phyloP scores from a whole-genome alignment of 2,888 invertebrate genomes.

The Crossocerus cetratus region DNA sequence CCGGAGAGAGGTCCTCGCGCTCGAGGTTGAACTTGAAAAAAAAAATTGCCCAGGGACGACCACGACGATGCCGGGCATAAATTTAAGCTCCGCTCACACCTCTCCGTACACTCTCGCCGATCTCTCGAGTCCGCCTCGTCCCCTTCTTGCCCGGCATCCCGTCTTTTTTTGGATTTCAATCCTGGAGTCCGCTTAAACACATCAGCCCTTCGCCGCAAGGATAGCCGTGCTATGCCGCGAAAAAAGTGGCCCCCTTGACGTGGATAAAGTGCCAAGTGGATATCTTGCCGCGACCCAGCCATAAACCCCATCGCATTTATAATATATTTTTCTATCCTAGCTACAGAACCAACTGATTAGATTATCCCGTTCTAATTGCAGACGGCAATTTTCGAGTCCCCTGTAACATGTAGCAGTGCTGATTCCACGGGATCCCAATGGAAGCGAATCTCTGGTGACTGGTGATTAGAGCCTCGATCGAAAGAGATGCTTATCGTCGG shows the following conservation, averaged over 20 bases:
- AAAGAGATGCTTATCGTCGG: conserved; percentile 32
- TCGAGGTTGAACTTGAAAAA: conserved; percentile 63
- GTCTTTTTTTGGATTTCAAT: conserved; percentile 54
- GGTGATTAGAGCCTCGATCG: conserved; percentile 43
- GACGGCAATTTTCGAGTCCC: no score
- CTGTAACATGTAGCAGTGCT: no score
- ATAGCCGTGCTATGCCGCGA: conserved; percentile 12
- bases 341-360: no score
- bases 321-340: no score
- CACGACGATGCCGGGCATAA: conserved; percentile 68
- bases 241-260: conserved; percentile 8
- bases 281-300: neutral
- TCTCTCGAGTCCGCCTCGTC: conserved; percentile 36
- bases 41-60: conserved; percentile 67
- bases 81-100: conserved; percentile 63
- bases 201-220: conserved; percentile 32
- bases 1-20: conserved; percentile 37
- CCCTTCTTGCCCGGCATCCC: conserved; percentile 22
- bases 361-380: no score
- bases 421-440: neutral
- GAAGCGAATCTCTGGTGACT: conserved; percentile 10
- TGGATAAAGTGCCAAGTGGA: neutral
- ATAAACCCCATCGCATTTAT: no score
- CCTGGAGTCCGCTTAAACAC: conserved; percentile 46
- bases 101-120: conserved; percentile 35